These are phyloP conservation scores for Stichodactyla mertensii DNA, from an alignment of 64 coral and sea anemone genomes.

Conservation along the genomic window DNA sequence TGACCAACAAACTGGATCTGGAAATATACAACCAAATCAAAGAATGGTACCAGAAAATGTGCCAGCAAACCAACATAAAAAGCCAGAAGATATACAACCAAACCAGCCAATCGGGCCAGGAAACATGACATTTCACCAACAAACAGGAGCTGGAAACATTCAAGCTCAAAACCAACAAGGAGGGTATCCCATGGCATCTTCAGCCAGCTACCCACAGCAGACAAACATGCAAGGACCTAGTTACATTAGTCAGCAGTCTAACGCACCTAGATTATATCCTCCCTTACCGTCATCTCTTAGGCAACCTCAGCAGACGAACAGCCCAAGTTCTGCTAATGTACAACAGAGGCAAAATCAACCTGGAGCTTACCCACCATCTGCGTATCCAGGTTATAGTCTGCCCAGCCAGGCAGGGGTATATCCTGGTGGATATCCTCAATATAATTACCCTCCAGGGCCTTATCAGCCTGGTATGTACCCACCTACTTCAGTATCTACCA, in stretches of 20 bases:
- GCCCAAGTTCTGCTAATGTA: not conserved
- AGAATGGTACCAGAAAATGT: not conserved
- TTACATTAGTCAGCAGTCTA: not conserved
- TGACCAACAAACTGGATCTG: not conserved
- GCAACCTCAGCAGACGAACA: not conserved
- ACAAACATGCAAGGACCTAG: not conserved
- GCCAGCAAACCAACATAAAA: not conserved
- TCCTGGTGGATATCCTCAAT: not conserved
- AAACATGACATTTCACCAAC: not conserved
- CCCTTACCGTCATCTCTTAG: not conserved
- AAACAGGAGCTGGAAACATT: not conserved
- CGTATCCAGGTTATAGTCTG: not conserved
- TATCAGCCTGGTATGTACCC: not conserved
- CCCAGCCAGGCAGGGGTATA: not conserved
- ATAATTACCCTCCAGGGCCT: not conserved
- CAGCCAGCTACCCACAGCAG: conserved; percentile 1
- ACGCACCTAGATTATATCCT: not conserved
- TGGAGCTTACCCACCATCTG: not conserved
- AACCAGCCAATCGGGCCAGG: not conserved
- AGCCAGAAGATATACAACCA: not conserved
- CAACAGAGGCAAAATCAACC: not conserved
- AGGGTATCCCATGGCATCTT: not conserved
- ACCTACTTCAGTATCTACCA: not conserved
- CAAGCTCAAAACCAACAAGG: not conserved
- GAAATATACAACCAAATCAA: too few relatives aligned